phyloP scores from a whole-genome alignment of 2,113 vertebrate genomes.

The Aphyosemion australe region DNA sequence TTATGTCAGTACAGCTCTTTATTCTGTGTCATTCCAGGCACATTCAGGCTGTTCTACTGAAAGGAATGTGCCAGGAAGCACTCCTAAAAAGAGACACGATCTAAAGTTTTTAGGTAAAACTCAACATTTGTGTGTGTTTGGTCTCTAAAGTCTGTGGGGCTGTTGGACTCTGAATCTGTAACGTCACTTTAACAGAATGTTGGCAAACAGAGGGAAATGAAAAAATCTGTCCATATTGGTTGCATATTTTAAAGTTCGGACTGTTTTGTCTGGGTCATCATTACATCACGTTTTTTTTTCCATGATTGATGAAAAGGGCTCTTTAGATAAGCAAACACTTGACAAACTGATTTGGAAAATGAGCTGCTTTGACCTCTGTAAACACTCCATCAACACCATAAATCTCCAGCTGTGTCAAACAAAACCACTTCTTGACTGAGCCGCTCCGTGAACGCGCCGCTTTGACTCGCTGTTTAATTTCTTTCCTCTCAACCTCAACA shows the following conservation, averaged over 20 bases:
- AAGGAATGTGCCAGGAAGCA: conserved; percentile 32
- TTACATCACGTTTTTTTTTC: conserved; percentile 9
- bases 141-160: conserved; percentile 53
- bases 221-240: not conserved
- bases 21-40: conserved; percentile 54
- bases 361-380: conserved; percentile 71
- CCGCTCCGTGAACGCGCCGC: conserved; percentile 44
- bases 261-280: conserved; percentile 21
- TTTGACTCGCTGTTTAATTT: conserved; percentile 63
- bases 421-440: conserved; percentile 58
- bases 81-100: too few relatives aligned
- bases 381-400: conserved; percentile 70
- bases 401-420: conserved; percentile 75
- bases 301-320: conserved; percentile 66
- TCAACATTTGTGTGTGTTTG: conserved; percentile 10
- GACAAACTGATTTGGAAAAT: conserved; percentile 75
- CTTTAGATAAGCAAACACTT: conserved; percentile 73
- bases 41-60: conserved; percentile 54
- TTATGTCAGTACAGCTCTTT: not conserved
- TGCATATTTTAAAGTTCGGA: conserved; percentile 17
- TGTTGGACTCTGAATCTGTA: conserved; percentile 32
- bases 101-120: too few relatives aligned
- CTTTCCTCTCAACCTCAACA: conserved; percentile 66
- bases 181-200: conserved; percentile 9
- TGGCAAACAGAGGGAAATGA: conserved; percentile 3